phyloP scores from a whole-genome alignment of 2,113 vertebrate species.

The Orcinus orca region DNA sequence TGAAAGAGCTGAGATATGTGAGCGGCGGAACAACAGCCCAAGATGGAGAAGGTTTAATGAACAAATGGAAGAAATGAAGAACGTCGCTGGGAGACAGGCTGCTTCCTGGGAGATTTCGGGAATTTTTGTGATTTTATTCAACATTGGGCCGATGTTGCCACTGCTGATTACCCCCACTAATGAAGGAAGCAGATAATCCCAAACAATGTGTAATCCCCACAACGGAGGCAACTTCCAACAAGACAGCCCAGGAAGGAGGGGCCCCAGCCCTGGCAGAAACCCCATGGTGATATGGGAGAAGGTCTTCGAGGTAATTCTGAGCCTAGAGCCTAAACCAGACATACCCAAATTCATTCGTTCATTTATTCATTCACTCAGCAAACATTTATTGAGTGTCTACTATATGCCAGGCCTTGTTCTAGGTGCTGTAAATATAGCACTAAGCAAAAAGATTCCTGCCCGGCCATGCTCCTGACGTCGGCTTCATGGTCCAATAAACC shows the following conservation, averaged over 20 bases:
- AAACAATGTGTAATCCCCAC: background rate
- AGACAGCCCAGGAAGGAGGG: background rate
- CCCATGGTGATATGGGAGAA: accelerated
- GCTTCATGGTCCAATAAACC: background rate
- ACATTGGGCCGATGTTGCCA: accelerated
- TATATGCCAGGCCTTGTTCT: background rate
- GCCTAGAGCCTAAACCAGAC: background rate
- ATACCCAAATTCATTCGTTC: background rate
- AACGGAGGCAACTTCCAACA: background rate
- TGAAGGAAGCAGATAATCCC: background rate
- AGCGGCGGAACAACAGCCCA: background rate
- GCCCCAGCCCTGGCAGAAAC: background rate
- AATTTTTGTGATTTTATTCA: background rate
- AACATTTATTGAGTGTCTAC: background rate
- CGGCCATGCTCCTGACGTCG: background rate
- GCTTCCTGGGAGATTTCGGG: background rate
- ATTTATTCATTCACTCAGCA: background rate
- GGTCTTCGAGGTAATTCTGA: background rate
- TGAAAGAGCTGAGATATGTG: background rate
- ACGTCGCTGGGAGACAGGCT: background rate
- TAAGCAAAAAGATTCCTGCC: background rate
- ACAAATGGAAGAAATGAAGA: background rate
- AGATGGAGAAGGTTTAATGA: background rate
- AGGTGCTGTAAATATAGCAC: background rate
- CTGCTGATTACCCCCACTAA: background rate